Base-by-base conservation (phyloP, 2,113 vertebrate genomes). In the Chaetorhynchus papuensis region DNA sequence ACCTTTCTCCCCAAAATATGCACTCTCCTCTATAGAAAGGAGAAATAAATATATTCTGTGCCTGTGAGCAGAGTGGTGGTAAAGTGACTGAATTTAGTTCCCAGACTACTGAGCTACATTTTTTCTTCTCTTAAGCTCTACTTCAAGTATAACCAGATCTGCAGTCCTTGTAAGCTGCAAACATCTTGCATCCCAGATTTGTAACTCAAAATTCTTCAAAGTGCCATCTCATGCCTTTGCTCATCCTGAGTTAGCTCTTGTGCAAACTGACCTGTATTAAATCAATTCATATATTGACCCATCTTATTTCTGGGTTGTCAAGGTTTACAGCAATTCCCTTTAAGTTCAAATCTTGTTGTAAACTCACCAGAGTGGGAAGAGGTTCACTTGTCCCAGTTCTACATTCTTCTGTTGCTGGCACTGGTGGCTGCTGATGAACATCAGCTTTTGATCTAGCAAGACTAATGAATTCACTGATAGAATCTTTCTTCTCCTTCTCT, bases 381-480 rank as follows among this genome's bases (percentile, higher is more conserved):
- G 91, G 49, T 56, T 96, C 97, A 4, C 22, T 64, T 0, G 9
- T 21, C 33, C 4, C 76, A 10, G 57, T 37, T 60, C 52, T 74
- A 45, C 83, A n/a, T 78, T 75, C 83, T 44, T 84, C 92, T 68
- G 59, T 37, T 15, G 10, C 20, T 18, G 96, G 70, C 54, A 61
- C 83, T 31, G 86, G 33, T 30, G 94, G 96, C 59, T 94, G 95
- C 75, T 93, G 95, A 70, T 98, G 75, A 33, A 72, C 89, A 2
- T 97, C 96, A 33, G 93, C 96, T 85, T 98, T 98, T 78, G 96
- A 98, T 59, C 98, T 96, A 17, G 98, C 98, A 87, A 97, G 94
- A 63, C 97, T 98, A 80, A 99, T 96, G 82, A 98, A 98, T 59
- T 98, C 97, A 81, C 98, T 97, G 83, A 98, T 97, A 1, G 98